phyloP scores from a whole-genome alignment of 2,797 vertebrate species.

The Chloroceryle inda region DNA sequence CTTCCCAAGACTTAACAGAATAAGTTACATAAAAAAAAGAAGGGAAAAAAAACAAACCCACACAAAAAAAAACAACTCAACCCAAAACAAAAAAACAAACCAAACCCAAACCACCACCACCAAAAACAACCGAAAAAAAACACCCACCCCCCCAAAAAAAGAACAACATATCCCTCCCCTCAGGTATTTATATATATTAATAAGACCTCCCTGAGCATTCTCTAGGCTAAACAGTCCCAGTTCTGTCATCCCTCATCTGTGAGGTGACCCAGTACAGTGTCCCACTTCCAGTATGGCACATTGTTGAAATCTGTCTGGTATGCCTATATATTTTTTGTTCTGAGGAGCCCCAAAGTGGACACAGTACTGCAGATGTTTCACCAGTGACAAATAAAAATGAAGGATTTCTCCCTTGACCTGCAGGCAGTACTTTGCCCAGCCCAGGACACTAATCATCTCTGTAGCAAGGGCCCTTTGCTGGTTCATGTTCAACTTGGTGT shows the following conservation, averaged over 20 bases:
- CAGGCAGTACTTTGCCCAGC: background rate
- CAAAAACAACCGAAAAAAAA: too few species aligned
- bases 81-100: too few species aligned
- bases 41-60: too few species aligned
- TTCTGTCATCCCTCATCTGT: background rate
- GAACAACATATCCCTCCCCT: background rate
- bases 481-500: background rate
- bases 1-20: background rate
- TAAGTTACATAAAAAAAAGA: background rate
- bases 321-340: background rate
- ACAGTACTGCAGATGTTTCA: background rate
- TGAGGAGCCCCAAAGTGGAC: background rate
- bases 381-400: background rate
- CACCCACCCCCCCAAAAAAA: too few species aligned
- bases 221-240: background rate
- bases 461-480: background rate
- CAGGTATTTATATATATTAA: background rate
- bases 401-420: accelerated
- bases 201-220: background rate
- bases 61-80: too few species aligned
- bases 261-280: background rate
- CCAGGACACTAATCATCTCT: background rate
- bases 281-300: background rate
- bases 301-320: background rate
- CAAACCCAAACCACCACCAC: too few species aligned